Conservation (phyloP, 2,113 vertebrate species). For the Scomber scombrus region DNA sequence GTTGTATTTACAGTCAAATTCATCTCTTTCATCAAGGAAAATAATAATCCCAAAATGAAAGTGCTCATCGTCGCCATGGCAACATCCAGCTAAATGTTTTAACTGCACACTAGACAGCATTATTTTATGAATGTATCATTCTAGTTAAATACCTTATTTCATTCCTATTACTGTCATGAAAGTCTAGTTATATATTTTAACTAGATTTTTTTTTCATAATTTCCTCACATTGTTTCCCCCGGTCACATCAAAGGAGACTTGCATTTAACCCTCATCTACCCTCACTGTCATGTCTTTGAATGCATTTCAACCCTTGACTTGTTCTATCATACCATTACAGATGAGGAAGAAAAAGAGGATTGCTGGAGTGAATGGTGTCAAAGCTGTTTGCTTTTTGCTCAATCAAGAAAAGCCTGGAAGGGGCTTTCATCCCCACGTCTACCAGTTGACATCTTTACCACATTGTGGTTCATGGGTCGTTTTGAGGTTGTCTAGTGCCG, state of each 20-base stretch:
- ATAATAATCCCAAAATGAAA: not conserved
- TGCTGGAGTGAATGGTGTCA: slow-evolving; percentile 60
- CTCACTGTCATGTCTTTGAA: slow-evolving; percentile 58
- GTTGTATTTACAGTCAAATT: not conserved
- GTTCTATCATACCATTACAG: slow-evolving; percentile 37
- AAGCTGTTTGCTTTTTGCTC: slow-evolving; percentile 61
- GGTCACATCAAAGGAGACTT: slow-evolving; percentile 28
- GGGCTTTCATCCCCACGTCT: slow-evolving; percentile 17
- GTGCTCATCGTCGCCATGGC: not conserved
- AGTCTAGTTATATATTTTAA: not conserved
- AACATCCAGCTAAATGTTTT: slow-evolving; percentile 7
- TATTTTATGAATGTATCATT: slow-evolving; percentile 9
- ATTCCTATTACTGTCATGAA: not conserved
- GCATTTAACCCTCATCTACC: slow-evolving; percentile 24
- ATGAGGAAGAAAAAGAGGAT: slow-evolving; percentile 43
- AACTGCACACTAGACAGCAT: slow-evolving; percentile 5
- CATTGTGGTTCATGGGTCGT: slow-evolving; percentile 56
- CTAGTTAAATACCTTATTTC: not conserved
- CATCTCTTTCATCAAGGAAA: slow-evolving; percentile 1
- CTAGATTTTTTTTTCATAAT: not conserved
- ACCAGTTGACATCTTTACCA: slow-evolving; percentile 63
- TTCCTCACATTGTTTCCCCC: not conserved
- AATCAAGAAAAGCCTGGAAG: slow-evolving; percentile 58
- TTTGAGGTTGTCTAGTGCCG: slow-evolving; percentile 46
- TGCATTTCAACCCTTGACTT: slow-evolving; percentile 54